Percentiles rank a stretch among this genome's conserved stretches.
Conservation (phyloP, 2,888 invertebrate genomes). For the Aphidius colemani region DNA sequence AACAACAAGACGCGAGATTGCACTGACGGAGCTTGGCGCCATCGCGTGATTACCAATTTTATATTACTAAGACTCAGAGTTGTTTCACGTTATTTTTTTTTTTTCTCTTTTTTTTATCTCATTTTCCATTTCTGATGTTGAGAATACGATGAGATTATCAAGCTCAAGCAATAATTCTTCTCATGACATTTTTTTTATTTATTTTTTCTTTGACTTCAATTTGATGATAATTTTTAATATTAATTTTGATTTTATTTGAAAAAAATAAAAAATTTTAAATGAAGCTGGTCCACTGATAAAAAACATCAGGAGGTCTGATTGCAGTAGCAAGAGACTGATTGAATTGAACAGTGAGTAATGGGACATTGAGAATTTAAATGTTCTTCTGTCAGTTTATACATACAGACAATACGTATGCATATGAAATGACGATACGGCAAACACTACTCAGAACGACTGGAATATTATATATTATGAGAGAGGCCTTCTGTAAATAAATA, state of each 20-base stretch:
- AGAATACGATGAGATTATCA: no score
- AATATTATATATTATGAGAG: conserved; percentile 15
- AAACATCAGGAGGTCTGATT: conserved; percentile 16
- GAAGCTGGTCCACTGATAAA: not conserved
- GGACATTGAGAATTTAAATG: conserved; percentile 56
- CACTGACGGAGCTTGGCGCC: conserved; percentile 58
- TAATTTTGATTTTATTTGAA: not conserved
- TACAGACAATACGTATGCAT: conserved; percentile 31
- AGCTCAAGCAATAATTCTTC: no score
- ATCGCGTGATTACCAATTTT: conserved; percentile 61
- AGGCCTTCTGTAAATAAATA: conserved; percentile 4
- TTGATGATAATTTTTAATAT: not conserved
- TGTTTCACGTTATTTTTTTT: no score
- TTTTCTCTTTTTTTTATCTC: no score
- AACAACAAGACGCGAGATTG: conserved; percentile 58
- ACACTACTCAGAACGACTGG: conserved; percentile 30
- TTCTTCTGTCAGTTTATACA: conserved; percentile 52
- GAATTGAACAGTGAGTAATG: conserved; percentile 61
- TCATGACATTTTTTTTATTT: no score
- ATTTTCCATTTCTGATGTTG: no score
- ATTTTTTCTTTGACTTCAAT: no score
- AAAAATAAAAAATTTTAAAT: not conserved
- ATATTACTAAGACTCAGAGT: conserved; percentile 45
- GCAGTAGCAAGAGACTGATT: conserved; percentile 58
- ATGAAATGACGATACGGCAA: conserved; percentile 28